phyloP scores from a whole-genome alignment of 2,888 invertebrate genomes.

The Bombyx huttoni region DNA sequence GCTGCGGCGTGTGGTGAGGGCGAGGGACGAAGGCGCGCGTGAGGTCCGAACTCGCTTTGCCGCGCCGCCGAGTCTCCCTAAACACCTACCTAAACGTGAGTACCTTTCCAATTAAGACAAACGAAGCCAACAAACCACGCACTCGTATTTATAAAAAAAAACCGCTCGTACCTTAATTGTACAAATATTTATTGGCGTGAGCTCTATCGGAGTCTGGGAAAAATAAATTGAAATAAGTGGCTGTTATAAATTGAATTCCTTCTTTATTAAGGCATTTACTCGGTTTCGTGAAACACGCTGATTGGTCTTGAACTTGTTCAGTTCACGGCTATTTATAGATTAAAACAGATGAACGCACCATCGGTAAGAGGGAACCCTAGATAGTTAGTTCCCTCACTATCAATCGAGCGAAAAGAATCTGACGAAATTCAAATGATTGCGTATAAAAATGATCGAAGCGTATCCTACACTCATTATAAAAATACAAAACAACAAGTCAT shows the following conservation, averaged over 20 bases:
- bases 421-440: background rate
- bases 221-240: background rate
- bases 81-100: slow-evolving; percentile 16
- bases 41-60: slow-evolving; percentile 42
- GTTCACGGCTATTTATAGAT: background rate
- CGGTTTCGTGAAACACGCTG: background rate
- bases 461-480: background rate
- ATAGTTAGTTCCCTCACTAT: background rate
- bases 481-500: slow-evolving; percentile 36
- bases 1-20: slow-evolving; percentile 36
- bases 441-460: background rate
- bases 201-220: background rate
- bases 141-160: background rate
- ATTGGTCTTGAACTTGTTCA: background rate
- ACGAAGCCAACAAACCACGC: background rate
- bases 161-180: background rate
- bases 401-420: background rate
- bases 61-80: slow-evolving; percentile 18
- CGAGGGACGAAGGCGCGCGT: slow-evolving; percentile 31
- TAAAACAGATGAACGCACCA: background rate
- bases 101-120: slow-evolving; percentile 5
- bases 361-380: background rate
- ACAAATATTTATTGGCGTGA: background rate
- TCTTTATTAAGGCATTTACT: background rate
- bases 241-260: background rate